Conservation (phyloP, 2,888 invertebrate genomes). For the Nemotelus nigrinus region DNA sequence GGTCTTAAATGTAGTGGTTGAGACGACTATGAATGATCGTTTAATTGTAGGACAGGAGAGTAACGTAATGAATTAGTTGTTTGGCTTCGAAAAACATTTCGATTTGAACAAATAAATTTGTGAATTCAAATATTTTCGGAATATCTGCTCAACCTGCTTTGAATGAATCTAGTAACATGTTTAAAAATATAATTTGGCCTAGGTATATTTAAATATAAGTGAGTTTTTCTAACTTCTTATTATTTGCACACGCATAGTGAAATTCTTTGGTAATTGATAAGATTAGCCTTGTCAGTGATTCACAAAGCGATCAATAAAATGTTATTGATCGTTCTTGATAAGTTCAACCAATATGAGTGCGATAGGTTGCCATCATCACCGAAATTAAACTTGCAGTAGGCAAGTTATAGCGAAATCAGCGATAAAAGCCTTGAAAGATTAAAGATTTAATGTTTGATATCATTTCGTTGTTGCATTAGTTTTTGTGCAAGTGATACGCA, state of each 20-base stretch:
- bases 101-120: no score
- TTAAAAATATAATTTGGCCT: no score
- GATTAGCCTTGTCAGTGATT: slow-evolving; percentile 38
- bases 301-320: slow-evolving; percentile 38
- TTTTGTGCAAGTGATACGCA: not conserved
- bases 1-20: not conserved
- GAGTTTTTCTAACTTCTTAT: not conserved
- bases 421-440: not conserved
- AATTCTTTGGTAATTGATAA: slow-evolving; percentile 25
- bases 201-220: not conserved
- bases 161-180: no score
- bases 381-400: slow-evolving; percentile 16
- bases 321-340: slow-evolving; percentile 35
- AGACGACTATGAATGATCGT: no score
- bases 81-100: no score
- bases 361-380: slow-evolving; percentile 16
- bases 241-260: not conserved
- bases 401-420: not conserved
- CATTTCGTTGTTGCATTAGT: not conserved
- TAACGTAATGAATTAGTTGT: no score
- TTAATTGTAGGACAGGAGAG: no score
- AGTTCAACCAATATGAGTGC: slow-evolving; percentile 22
- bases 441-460: no score
- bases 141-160: no score
- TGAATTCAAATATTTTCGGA: no score